Conservation (phyloP, 2,888 invertebrate genomes). For the Habrosyne pyritoides region DNA sequence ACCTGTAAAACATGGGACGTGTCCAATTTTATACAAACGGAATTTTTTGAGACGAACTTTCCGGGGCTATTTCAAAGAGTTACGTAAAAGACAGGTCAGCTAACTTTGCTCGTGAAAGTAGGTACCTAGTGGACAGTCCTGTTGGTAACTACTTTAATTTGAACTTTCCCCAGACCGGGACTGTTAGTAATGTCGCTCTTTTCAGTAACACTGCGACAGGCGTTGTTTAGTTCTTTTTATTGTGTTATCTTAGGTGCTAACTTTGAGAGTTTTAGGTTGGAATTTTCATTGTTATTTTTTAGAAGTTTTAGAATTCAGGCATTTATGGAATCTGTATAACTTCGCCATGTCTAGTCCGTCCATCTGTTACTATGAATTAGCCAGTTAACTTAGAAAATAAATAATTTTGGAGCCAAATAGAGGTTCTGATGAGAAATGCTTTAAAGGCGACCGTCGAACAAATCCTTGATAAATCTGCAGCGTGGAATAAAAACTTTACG, state of each 20-base stretch:
- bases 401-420: too few species aligned
- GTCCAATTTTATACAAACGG: too few species aligned
- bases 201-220: constrained; percentile 21
- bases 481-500: too few species aligned
- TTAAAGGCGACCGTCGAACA: too few species aligned
- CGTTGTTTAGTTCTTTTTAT: constrained; percentile 33
- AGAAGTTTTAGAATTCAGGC: too few species aligned
- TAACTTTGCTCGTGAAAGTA: constrained; percentile 10
- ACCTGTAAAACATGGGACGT: neutral
- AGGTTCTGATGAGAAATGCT: too few species aligned
- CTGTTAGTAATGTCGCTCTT: constrained; percentile 14
- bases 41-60: neutral
- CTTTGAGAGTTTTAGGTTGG: neutral
- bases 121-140: constrained; percentile 4
- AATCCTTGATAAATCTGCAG: too few species aligned
- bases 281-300: neutral
- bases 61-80: constrained; percentile 2
- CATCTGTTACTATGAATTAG: too few species aligned
- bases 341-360: too few species aligned
- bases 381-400: too few species aligned
- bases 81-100: constrained; percentile 11
- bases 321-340: too few species aligned
- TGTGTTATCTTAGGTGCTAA: constrained; percentile 16
- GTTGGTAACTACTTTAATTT: constrained; percentile 38
- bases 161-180: constrained; percentile 20